These are phyloP conservation scores for Monochamus saltuarius DNA, from an alignment of 1,140 invertebrate genomes.

Conservation along the genomic window DNA sequence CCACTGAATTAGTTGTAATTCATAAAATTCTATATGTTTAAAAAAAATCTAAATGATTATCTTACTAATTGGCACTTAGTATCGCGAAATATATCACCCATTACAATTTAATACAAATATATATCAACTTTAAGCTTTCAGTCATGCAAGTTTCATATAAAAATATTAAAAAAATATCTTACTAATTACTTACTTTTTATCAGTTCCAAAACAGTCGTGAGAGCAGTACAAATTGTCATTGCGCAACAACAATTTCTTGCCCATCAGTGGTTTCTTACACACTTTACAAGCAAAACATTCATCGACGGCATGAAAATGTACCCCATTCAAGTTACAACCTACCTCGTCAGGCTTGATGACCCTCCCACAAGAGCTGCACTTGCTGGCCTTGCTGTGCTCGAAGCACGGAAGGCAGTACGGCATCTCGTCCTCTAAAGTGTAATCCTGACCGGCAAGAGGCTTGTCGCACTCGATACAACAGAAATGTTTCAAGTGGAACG, in stretches of 20 bases:
- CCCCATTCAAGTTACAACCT: slow-evolving; percentile 68
- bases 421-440: slow-evolving; percentile 73
- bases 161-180: too few relatives aligned
- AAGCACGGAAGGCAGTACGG: slow-evolving; percentile 80
- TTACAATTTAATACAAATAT: too few relatives aligned
- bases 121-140: too few relatives aligned
- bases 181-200: not conserved
- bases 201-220: slow-evolving; percentile 42
- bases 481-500: slow-evolving; percentile 86
- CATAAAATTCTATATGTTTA: too few relatives aligned
- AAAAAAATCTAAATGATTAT: too few relatives aligned
- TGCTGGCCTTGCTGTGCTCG: slow-evolving; percentile 73
- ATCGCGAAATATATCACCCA: too few relatives aligned
- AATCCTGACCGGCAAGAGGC: slow-evolving; percentile 77
- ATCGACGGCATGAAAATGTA: slow-evolving; percentile 76
- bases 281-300: slow-evolving; percentile 73
- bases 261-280: slow-evolving; percentile 71
- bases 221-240: slow-evolving; percentile 48
- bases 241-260: slow-evolving; percentile 56
- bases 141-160: too few relatives aligned
- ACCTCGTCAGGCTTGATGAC: slow-evolving; percentile 75
- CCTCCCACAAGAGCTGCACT: slow-evolving; percentile 68
- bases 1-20: too few relatives aligned
- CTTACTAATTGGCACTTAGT: too few relatives aligned
- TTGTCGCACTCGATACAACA: slow-evolving; percentile 84